phyloP scores from a whole-genome alignment of 2,888 invertebrate genomes.

The Macrophya alboannulata region DNA sequence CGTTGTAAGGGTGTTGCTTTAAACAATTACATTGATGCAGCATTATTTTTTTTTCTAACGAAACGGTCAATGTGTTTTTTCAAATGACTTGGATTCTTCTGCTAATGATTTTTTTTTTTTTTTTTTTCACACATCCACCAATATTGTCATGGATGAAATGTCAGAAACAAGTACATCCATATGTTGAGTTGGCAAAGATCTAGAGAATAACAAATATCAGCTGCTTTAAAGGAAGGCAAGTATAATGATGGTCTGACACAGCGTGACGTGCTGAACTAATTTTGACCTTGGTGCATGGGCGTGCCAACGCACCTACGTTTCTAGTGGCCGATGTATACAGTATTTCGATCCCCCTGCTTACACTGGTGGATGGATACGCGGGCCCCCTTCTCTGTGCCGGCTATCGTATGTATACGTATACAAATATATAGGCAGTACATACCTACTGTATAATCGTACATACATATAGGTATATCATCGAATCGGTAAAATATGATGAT shows the following conservation, averaged over 20 bases:
- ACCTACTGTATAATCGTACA: conserved; percentile 20
- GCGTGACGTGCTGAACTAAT: conserved; percentile 50
- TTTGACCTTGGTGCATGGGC: conserved; percentile 56
- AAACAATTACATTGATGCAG: not conserved
- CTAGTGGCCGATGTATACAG: conserved; percentile 51
- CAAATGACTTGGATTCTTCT: not conserved
- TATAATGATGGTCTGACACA: conserved; percentile 26
- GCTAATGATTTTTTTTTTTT: not conserved
- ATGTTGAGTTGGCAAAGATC: conserved; percentile 26
- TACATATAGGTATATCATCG: conserved; percentile 64
- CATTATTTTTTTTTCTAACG: not conserved
- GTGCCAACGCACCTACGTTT: conserved; percentile 54
- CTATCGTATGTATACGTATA: conserved; percentile 53
- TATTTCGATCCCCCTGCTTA: conserved; percentile 56
- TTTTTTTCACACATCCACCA: not conserved
- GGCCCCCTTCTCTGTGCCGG: conserved; percentile 49
- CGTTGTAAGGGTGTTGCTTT: not conserved
- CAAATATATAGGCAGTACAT: conserved; percentile 28
- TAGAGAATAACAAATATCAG: conserved; percentile 36
- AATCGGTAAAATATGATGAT: conserved; percentile 69
- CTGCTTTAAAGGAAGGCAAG: conserved; percentile 33
- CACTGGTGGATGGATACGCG: conserved; percentile 49
- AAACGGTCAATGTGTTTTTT: not conserved
- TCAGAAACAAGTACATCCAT: not conserved
- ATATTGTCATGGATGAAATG: not conserved